Evolutionary conservation across 2,888 invertebrate species (phyloP).

Genomic region (Tipula helvola): DNA sequence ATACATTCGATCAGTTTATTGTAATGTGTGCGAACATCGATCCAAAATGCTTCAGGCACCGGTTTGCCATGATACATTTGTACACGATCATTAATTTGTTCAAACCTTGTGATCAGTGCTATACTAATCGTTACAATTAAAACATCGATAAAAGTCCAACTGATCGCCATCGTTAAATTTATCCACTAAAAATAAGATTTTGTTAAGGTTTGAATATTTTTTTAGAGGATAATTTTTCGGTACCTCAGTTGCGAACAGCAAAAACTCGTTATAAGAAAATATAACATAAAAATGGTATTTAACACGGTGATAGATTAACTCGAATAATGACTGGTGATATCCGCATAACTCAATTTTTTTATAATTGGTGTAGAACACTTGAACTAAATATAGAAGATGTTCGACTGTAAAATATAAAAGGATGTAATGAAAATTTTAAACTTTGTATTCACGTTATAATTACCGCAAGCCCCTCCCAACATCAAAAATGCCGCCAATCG

Average conservation of each 20-base stretch:
- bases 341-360: neutral
- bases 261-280: neutral
- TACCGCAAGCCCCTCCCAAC: neutral
- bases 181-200: neutral
- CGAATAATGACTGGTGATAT: neutral
- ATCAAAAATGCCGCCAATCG: neutral
- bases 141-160: neutral
- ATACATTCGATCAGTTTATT: constrained; percentile 48
- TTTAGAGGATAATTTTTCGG: neutral
- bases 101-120: neutral
- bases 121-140: neutral
- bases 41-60: constrained; percentile 37
- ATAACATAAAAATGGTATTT: neutral
- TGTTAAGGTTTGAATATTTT: neutral
- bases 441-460: neutral
- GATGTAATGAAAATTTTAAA: neutral
- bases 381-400: neutral
- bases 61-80: neutral
- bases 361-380: neutral
- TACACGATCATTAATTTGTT: neutral
- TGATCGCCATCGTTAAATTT: neutral
- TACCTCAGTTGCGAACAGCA: neutral
- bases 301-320: neutral
- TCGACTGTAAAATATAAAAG: neutral
- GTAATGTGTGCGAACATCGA: constrained; percentile 50